These are phyloP conservation scores for Apus apus DNA, from an alignment of 2,113 vertebrate species.

Conservation along the genomic window DNA sequence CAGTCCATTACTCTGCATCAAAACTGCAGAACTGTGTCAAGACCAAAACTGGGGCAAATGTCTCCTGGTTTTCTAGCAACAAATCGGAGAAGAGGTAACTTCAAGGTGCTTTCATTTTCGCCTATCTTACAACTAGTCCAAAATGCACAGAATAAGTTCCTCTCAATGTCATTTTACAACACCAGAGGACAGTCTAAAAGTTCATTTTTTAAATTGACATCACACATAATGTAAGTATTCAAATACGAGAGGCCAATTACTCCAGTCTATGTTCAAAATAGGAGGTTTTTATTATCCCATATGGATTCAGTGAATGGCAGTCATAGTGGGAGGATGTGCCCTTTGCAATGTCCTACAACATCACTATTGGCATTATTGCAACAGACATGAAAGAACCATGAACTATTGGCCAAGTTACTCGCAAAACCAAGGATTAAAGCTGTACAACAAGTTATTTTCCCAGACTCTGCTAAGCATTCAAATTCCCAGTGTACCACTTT, in stretches of 20 bases:
- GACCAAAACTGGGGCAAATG: not conserved
- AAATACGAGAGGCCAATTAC: not conserved
- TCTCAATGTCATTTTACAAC: not conserved
- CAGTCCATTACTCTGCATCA: not conserved
- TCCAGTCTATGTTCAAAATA: not conserved
- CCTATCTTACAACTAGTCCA: not conserved
- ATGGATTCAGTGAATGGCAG: not conserved
- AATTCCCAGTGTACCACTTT: not conserved
- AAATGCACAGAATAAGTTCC: not conserved
- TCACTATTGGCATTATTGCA: accelerated
- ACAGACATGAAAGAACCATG: not conserved
- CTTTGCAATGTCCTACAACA: not conserved
- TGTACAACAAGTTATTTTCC: constrained; percentile 13
- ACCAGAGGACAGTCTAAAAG: not conserved
- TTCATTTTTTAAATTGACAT: not conserved
- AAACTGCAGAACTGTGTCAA: not conserved
- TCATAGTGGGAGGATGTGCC: not conserved
- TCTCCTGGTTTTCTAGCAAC: not conserved
- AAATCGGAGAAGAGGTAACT: not conserved
- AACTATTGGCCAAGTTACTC: not conserved
- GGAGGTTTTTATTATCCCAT: not conserved
- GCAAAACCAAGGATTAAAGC: not conserved
- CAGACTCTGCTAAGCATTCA: not conserved
- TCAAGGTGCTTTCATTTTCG: not conserved
- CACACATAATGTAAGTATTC: not conserved